A percentile compares a stretch with the other conserved stretches of the same genome.
Evolutionary conservation across 2,797 vertebrate genomes (phyloP).

Genomic region (Hydrophis major): DNA sequence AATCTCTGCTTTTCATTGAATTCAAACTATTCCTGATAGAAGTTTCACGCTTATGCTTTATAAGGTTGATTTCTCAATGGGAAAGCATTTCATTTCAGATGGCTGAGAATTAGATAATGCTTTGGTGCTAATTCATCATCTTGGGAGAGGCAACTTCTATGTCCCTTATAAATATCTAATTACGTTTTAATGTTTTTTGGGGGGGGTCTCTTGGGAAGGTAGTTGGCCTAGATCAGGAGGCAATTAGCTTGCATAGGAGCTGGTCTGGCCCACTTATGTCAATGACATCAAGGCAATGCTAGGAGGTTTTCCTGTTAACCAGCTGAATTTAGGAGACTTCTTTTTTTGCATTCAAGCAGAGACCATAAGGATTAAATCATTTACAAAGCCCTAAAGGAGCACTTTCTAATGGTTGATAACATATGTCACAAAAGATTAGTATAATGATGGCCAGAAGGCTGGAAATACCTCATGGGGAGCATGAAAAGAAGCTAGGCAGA

Average conservation of each 20-base stretch:
- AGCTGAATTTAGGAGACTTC: constrained; percentile 21
- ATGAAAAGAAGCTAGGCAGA: accelerated
- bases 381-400: neutral
- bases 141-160: constrained; percentile 35
- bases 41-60: constrained; percentile 35
- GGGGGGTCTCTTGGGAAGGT: constrained; percentile 41
- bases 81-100: constrained; percentile 50
- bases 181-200: constrained; percentile 44
- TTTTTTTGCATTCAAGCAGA: constrained; percentile 26
- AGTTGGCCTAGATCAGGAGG: constrained; percentile 52
- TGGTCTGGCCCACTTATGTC: constrained; percentile 18
- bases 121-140: constrained; percentile 45
- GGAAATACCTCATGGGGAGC: constrained; percentile 1
- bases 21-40: neutral
- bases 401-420: constrained; percentile 27
- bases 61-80: constrained; percentile 45
- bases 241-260: constrained; percentile 58
- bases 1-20: neutral
- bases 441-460: constrained; percentile 23
- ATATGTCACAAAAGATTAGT: constrained; percentile 18
- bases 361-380: neutral
- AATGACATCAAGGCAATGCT: constrained; percentile 11
- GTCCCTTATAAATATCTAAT: constrained; percentile 56
- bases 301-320: constrained; percentile 31
- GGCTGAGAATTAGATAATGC: constrained; percentile 47